phyloP scores from a whole-genome alignment of 1,140 invertebrate genomes.

The Belonocnema kinseyi region DNA sequence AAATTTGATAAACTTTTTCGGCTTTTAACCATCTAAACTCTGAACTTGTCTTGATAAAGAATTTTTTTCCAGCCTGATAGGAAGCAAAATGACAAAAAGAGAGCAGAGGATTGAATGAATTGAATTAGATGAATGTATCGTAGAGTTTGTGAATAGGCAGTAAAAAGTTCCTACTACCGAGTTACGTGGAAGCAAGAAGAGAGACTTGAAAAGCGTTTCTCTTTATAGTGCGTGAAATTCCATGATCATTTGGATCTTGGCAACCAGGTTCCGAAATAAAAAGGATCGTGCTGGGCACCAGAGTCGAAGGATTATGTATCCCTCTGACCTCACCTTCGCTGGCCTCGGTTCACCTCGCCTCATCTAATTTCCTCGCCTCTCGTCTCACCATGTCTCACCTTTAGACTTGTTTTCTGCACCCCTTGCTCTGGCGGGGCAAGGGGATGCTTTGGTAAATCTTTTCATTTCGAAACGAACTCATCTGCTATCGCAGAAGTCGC shows the following conservation, averaged over 20 bases:
- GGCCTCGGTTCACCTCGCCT: conserved; percentile 18
- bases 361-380: conserved; percentile 19
- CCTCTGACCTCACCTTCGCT: conserved; percentile 47
- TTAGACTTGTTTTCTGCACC: conserved; percentile 13
- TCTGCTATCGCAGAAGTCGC: neutral
- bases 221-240: conserved; percentile 34
- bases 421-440: neutral
- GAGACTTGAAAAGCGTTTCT: conserved; percentile 4
- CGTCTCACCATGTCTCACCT: conserved; percentile 35
- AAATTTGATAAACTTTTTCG: too few species aligned
- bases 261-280: conserved; percentile 49
- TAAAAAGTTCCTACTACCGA: neutral
- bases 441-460: conserved; percentile 21
- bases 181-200: conserved; percentile 19
- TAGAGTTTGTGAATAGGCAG: neutral
- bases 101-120: neutral
- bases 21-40: too few species aligned
- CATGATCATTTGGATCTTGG: conserved; percentile 38
- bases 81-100: too few species aligned
- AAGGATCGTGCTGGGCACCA: conserved; percentile 59
- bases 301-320: conserved; percentile 58
- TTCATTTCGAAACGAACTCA: conserved; percentile 6
- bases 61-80: too few species aligned
- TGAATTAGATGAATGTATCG: neutral
- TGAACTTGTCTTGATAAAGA: too few species aligned